Evolutionary conservation across 2,113 vertebrate genomes (phyloP).

Genomic region (Chaetorhynchus papuensis): DNA sequence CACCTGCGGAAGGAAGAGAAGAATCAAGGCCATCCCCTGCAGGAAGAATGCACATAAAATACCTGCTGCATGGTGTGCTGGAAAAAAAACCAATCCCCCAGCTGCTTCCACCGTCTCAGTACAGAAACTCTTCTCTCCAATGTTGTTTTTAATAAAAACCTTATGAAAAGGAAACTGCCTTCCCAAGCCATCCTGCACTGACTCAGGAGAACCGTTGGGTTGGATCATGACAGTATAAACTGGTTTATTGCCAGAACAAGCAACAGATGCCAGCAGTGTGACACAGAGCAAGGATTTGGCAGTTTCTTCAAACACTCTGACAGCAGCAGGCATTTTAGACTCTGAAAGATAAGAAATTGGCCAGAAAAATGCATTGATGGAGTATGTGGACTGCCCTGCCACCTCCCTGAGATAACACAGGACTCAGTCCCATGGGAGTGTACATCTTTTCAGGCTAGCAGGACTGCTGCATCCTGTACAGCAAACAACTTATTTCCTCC

Average conservation of each 20-base stretch:
- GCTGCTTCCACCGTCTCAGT: not conserved
- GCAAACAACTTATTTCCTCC: not conserved
- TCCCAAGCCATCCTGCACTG: not conserved
- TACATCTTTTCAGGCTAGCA: not conserved
- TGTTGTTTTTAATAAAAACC: slow-evolving; percentile 51
- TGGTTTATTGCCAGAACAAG: slow-evolving; percentile 57
- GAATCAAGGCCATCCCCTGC: not conserved
- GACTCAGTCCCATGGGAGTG: not conserved
- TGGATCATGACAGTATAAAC: slow-evolving; percentile 53
- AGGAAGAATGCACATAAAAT: slow-evolving; percentile 21
- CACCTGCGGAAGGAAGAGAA: not conserved
- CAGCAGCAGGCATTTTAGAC: slow-evolving; percentile 56
- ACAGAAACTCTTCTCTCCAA: slow-evolving; percentile 10
- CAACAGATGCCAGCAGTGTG: slow-evolving; percentile 53
- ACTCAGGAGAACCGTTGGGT: slow-evolving; percentile 22
- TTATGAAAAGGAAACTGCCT: slow-evolving; percentile 10
- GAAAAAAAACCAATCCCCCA: not conserved
- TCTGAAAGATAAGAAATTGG: slow-evolving; percentile 58
- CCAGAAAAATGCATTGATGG: slow-evolving; percentile 43
- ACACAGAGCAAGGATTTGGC: slow-evolving; percentile 45
- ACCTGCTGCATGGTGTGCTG: not conserved
- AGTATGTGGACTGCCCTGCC: slow-evolving; percentile 9
- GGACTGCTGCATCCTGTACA: not conserved
- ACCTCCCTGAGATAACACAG: slow-evolving; percentile 38
- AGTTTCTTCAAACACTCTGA: slow-evolving; percentile 54